A percentile compares a stretch with the other conserved stretches of the same genome.
Evolutionary conservation across 2,888 invertebrate genomes (phyloP).

Genomic region (Lacanobia wlatinum): DNA sequence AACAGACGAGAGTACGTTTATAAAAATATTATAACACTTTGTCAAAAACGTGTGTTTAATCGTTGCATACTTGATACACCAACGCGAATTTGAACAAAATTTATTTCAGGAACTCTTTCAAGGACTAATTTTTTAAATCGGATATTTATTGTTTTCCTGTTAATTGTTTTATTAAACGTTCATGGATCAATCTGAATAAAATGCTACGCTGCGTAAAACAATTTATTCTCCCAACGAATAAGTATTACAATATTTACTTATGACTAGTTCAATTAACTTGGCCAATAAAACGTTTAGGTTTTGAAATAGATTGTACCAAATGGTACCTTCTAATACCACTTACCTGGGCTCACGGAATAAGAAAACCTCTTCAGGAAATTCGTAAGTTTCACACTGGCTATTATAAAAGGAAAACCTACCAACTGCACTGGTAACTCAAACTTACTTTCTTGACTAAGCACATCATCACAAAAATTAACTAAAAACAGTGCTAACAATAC

Average conservation of each 20-base stretch:
- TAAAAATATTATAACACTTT: not conserved
- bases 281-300: no score
- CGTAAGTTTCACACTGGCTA: slow-evolving; percentile 94
- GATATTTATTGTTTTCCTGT: not conserved
- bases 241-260: no score
- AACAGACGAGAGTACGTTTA: not conserved
- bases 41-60: not conserved
- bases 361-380: slow-evolving; percentile 96
- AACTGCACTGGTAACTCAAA: slow-evolving; percentile 94
- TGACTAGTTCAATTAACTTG: no score
- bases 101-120: not conserved
- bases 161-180: slow-evolving; percentile 16
- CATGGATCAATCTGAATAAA: not conserved
- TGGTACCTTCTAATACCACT: slow-evolving; percentile 71
- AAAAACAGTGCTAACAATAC: slow-evolving; percentile 39
- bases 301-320: not conserved
- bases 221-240: no score
- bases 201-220: no score
- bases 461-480: slow-evolving; percentile 47
- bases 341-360: slow-evolving; percentile 96
- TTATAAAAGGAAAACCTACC: slow-evolving; percentile 96
- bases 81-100: not conserved
- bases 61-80: not conserved
- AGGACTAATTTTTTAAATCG: slow-evolving; percentile 14
- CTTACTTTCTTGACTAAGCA: slow-evolving; percentile 42